Evolutionary conservation across 2,797 vertebrate species (phyloP), one percentile per base, ranked within the genome.

Genomic region (Typhlichthys eigenmanni): DNA sequence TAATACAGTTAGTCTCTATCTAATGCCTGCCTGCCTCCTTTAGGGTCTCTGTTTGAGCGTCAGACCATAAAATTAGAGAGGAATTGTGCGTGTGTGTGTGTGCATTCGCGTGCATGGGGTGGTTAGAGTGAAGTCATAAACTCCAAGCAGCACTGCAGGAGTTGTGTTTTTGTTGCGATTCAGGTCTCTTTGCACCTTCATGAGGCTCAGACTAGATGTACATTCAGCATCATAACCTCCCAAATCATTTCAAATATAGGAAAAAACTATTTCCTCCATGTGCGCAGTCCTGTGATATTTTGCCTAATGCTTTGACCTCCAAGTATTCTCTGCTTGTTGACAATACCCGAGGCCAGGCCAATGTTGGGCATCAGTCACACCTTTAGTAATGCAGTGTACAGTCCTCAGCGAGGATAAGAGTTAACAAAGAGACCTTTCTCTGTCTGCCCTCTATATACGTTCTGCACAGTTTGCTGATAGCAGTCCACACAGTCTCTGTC

Each of bases 401-500:
- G 54, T 60, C 48, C 62, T 16, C 32, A 50, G 50, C 46, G 47
- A 69, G 68, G 63, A 49, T 69, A 66, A 62, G 19, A 67, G 64
- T 64, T 47, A 78, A 16, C 58, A 74, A 70, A 54, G 52, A 73
- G 62, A 55, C 55, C 56, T 57, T 58, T 58, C 45, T 58, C 47
- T 32, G 65, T 65, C 43, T 47, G 57, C 61, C 47, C 58, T 47
- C 13, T 0, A 1, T 43, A 66, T 63, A 24, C 74, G 14, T 73
- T 78, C 76, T 76, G 51, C 34, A 43, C 50, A 29, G 51, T 82
- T 81, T 77, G 34, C 60, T 69, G 64, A 74, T 78, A 67, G 72
- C 64, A 48, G 79, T 77, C 70, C 75, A 69, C 68, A 47, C 43
- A 13, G 57, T 8, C 54, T 13, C 38, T 52, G 17, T 52, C 17